Base-by-base conservation (phyloP, 2,113 vertebrate genomes). In the Nanorana parkeri region DNA sequence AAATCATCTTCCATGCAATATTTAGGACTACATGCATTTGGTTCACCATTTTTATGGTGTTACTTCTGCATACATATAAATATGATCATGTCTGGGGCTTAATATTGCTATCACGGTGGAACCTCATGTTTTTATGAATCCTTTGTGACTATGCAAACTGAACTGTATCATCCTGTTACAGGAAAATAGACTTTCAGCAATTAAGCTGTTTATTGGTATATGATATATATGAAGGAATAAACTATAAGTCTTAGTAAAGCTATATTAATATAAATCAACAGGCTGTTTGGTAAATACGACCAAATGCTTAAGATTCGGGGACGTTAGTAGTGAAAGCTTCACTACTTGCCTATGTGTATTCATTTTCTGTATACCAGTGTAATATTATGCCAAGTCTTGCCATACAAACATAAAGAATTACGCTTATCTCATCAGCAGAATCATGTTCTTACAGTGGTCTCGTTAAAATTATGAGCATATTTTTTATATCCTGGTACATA, bases 141-240 rank as follows among this genome's bases (percentile, higher is more conserved):
- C n/a, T n/a, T 47, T 29, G 17, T 51, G 21, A 47, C 21, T 26
- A 17, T 61, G 29, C 29, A 47, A 61, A 71, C 54, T 63, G 58
- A 80, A 63, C 36, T 52, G 4, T 56, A 58, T 54, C n/a, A n/a
- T n/a, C 23, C 24, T 67, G 66, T 66, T 66, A 54, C 13, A 54
- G 26, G 68, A 36, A 13, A 36, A n/a, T n/a, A n/a, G 55, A 60
- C 16, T 47, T 6, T 41, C 15, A 67, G 55, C 28, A 71, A 26
- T 17, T 52, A 52, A 26, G 4, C 36, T 71, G 28, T 47, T 64
- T 26, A 19, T n/a, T 52, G 17, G 1, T 58, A 68, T 41, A 52
- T 67, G 51, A 6, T 32, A 51, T 26, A 26, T 60, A 60, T 79
- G 77, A 79, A 79, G 77, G 77, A 80, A 80, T 3, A 5, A 3